Percentiles rank a stretch among this genome's conserved stretches.
phyloP scores from a whole-genome alignment of 2,888 invertebrate species.

The Himalopsyche japonica region DNA sequence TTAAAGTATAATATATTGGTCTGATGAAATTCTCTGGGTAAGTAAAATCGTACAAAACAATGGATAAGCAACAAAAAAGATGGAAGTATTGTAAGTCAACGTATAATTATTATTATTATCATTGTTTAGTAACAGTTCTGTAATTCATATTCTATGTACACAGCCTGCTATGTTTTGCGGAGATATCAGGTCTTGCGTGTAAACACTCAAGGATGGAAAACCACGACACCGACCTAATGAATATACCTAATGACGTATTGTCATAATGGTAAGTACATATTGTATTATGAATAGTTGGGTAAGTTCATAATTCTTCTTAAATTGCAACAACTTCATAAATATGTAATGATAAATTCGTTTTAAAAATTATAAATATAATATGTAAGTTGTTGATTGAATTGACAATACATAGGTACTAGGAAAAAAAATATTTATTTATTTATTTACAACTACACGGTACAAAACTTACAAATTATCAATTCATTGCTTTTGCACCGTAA shows the following conservation, averaged over 20 bases:
- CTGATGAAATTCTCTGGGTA: background rate
- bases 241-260: background rate
- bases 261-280: too few species aligned
- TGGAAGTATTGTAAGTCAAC: background rate
- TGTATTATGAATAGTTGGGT: too few species aligned
- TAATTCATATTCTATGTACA: background rate
- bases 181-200: background rate
- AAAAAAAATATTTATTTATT: too few species aligned
- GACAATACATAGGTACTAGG: too few species aligned
- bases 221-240: background rate
- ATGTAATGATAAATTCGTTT: too few species aligned
- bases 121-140: background rate
- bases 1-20: background rate
- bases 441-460: too few species aligned
- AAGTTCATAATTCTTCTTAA: too few species aligned
- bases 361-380: too few species aligned
- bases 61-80: background rate
- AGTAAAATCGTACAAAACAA: background rate
- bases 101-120: background rate
- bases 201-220: slow-evolving; percentile 9
- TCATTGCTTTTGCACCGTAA: too few species aligned
- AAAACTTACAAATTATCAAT: too few species aligned
- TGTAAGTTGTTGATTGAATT: too few species aligned
- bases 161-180: background rate
- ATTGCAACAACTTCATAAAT: too few species aligned